Evolutionary conservation across 92 coral and sea anemone genomes (phyloP).

Genomic region (Porites evermanni): DNA sequence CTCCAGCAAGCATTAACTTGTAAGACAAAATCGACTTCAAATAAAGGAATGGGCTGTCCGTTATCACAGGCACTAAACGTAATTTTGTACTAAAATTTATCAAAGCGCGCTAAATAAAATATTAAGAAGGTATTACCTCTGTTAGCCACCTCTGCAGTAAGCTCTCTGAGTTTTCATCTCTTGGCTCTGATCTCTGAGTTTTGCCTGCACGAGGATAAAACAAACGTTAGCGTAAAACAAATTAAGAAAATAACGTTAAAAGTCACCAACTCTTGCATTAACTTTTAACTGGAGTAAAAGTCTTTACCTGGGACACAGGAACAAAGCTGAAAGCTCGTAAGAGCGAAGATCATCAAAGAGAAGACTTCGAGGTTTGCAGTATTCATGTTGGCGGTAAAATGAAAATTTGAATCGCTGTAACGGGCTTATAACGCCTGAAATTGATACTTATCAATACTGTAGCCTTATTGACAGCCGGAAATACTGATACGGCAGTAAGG

Average conservation of each 20-base stretch:
- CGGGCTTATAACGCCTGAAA: constrained; percentile 28
- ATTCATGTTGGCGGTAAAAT: constrained; percentile 43
- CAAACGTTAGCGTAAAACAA: background rate
- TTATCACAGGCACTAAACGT: background rate
- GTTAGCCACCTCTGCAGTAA: too few species aligned
- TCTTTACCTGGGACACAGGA: constrained; percentile 24
- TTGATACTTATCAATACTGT: background rate
- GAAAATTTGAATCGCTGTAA: constrained; percentile 23
- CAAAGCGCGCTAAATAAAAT: background rate
- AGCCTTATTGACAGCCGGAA: constrained; percentile 35
- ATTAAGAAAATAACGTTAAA: background rate
- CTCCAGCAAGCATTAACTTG: background rate
- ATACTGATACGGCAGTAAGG: background rate
- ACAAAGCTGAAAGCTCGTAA: constrained; percentile 13
- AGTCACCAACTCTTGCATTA: background rate
- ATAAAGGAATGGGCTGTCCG: background rate
- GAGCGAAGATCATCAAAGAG: background rate
- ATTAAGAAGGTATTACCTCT: constrained; percentile 5
- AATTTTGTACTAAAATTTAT: background rate
- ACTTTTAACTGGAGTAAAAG: background rate
- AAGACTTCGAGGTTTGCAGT: constrained; percentile 12
- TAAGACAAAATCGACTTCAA: constrained; percentile 1
- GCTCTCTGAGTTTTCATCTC: background rate
- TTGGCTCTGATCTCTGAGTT: background rate
- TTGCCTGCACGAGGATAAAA: background rate